A percentile compares a stretch with the other conserved stretches of the same genome.
These are phyloP conservation scores for Phrynosoma blainvillii DNA, from an alignment of 2,113 vertebrate genomes.

Conservation along the genomic window DNA sequence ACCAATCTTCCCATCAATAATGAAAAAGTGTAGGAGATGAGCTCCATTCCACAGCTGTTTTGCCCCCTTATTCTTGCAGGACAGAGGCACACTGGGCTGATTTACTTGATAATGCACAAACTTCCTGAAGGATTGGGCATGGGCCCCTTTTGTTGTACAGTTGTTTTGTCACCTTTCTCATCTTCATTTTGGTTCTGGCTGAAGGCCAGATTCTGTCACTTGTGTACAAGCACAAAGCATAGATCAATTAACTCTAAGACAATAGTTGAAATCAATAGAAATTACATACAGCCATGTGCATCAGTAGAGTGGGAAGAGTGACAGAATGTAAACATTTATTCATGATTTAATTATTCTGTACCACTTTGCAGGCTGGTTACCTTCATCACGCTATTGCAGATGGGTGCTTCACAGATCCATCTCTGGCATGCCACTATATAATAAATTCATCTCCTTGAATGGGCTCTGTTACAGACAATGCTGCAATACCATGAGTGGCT, in stretches of 20 bases:
- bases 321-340: constrained; percentile 55
- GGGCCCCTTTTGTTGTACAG: constrained; percentile 52
- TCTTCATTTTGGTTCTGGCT: constrained; percentile 26
- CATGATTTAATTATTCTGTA: constrained; percentile 40
- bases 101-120: constrained; percentile 59
- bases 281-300: constrained; percentile 37
- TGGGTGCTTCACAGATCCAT: constrained; percentile 29
- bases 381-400: constrained; percentile 42
- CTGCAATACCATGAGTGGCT: constrained; percentile 9
- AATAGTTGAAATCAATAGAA: constrained; percentile 51
- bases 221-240: constrained; percentile 51
- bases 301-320: neutral
- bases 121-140: constrained; percentile 56
- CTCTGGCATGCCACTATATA: constrained; percentile 33
- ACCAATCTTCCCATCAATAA: neutral
- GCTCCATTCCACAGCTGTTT: constrained; percentile 53
- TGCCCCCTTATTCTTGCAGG: constrained; percentile 37
- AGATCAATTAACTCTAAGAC: constrained; percentile 41
- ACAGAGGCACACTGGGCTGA: constrained; percentile 35
- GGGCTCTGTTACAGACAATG: constrained; percentile 42
- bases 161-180: constrained; percentile 52
- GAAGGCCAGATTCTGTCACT: constrained; percentile 55
- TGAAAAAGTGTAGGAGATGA: constrained; percentile 13
- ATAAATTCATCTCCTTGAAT: constrained; percentile 31
- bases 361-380: constrained; percentile 30